Evolutionary conservation across 2,113 vertebrate genomes (phyloP).

Genomic region (Ptilonorhynchus violaceus): DNA sequence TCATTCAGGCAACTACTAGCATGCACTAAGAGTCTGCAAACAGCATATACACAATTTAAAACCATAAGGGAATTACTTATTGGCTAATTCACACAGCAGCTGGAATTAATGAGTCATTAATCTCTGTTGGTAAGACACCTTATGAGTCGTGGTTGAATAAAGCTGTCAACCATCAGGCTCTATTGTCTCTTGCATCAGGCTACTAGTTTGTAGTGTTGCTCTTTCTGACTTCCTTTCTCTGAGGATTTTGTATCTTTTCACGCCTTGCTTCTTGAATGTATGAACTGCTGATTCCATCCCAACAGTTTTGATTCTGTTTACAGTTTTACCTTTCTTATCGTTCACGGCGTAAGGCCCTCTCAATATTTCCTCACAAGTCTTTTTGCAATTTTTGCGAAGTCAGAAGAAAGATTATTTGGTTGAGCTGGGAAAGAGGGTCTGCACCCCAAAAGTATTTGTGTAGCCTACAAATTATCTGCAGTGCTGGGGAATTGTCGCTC

Average conservation of each 20-base stretch:
- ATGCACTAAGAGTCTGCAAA: not conserved
- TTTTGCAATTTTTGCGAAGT: not conserved
- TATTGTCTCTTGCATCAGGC: not conserved
- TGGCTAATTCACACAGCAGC: not conserved
- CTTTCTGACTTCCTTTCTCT: not conserved
- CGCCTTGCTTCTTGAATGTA: not conserved
- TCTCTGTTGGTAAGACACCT: not conserved
- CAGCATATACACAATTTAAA: not conserved
- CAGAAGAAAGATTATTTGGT: not conserved
- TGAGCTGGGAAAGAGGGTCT: too few relatives aligned
- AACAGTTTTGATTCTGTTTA: not conserved
- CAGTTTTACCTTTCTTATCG: not conserved
- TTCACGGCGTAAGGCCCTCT: not conserved
- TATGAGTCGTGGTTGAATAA: not conserved
- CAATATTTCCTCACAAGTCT: not conserved
- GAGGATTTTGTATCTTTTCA: not conserved
- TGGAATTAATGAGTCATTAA: not conserved
- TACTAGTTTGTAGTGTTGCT: not conserved
- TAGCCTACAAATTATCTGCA: not conserved
- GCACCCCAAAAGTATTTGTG: accelerated
- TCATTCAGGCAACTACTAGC: not conserved
- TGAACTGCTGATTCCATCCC: not conserved
- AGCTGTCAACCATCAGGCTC: not conserved
- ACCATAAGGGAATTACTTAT: not conserved
- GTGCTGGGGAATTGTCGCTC: accelerated